Evolutionary conservation across 2,888 invertebrate genomes (phyloP), one percentile per base, ranked within the genome.

Genomic region (Aleiodes alternator): DNA sequence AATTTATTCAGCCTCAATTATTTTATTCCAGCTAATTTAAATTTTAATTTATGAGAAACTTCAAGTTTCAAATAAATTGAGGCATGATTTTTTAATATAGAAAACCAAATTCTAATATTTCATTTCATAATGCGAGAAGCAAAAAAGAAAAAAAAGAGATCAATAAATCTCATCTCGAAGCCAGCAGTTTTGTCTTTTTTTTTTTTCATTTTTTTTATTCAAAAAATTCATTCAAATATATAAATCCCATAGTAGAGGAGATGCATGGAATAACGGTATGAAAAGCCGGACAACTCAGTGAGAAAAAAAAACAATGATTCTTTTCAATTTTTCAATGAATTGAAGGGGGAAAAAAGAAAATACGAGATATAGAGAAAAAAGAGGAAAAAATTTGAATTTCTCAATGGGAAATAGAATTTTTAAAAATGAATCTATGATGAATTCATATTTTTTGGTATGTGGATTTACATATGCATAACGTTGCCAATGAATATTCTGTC

Each of bases 401-500:
- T 61, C 61, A 61, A 61, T 61, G 23, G n/a, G 9, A 38, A 38
- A 61, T 43, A 61, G 14, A 61, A 38, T 38, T 61, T 38, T 48
- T 6, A 9, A 43, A 43, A 64, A 61, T 61, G 43, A 38, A 64
- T 64, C 48, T 43, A 48, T 48, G 48, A 64, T 64, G 64, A 64
- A 64, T 29, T 43, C 48, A 43, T 29, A 43, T 48, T 59, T 64
- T 29, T 43, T 43, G 7, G 23, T 43, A 23, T 64, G 16, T 9
- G 23, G 23, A 48, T 61, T 48, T 48, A 64, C 64, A 43, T 43
- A 64, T 64, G 64, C 43, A 43, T 43, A n/a, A 43, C 64, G 8
- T 43, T 64, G 64, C 34, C 64, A 64, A 64, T 64, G 43, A 64
- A 64, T 64, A 64, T 64, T 64, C 64, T 16, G 64, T 64, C 48